Percentiles rank a stretch among this genome's conserved stretches.
phyloP scores from a whole-genome alignment of 2,113 vertebrate genomes.

The Malurus melanocephalus region DNA sequence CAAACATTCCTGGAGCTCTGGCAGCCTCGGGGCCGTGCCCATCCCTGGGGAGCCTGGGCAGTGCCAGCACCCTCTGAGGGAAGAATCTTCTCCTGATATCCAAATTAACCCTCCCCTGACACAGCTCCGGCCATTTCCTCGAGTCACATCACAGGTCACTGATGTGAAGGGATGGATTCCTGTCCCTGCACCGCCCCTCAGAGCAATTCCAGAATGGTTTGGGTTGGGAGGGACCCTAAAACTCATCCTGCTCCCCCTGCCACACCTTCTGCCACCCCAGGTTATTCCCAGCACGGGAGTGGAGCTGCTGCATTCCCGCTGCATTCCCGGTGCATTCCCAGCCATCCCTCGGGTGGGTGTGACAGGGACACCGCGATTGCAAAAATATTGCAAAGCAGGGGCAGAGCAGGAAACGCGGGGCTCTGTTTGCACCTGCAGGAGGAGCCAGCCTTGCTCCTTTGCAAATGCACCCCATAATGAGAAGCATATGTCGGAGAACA shows the following conservation, averaged over 20 bases:
- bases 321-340: background rate
- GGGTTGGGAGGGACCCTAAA: background rate
- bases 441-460: background rate
- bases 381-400: background rate
- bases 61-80: background rate
- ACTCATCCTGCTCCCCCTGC: background rate
- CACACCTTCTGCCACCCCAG: rapidly evolving
- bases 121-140: background rate
- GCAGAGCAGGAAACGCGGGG: background rate
- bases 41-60: rapidly evolving
- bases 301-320: background rate
- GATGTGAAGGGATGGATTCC: background rate
- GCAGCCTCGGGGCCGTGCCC: rapidly evolving
- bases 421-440: background rate
- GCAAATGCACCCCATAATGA: slow-evolving; percentile 40
- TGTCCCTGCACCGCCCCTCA: background rate
- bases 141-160: rapidly evolving
- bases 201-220: background rate
- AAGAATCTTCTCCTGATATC: background rate
- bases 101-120: background rate
- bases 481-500: slow-evolving; percentile 56
- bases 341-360: rapidly evolving
- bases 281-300: background rate
- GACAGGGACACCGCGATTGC: rapidly evolving
- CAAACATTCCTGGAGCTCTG: rapidly evolving